phyloP scores from a whole-genome alignment of 2,797 vertebrate species.

The Rhinichthys osculus region DNA sequence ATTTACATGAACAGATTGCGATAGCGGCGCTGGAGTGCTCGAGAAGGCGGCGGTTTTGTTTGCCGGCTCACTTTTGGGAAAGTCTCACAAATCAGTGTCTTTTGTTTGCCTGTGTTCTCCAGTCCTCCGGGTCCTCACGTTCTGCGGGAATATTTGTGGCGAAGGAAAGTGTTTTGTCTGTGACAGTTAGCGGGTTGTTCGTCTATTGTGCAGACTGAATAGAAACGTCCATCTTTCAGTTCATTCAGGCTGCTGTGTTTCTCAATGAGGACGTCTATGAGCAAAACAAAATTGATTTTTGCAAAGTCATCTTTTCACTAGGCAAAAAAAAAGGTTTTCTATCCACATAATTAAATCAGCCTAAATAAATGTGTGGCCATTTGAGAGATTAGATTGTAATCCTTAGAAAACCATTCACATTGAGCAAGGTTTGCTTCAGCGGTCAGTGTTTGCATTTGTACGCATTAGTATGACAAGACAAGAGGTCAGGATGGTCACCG shows the following conservation, averaged over 20 bases:
- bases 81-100: conserved; percentile 19
- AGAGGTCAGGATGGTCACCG: conserved; percentile 45
- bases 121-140: background rate
- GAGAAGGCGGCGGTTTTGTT: conserved; percentile 2
- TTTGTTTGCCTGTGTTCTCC: conserved; percentile 30
- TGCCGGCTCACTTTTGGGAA: conserved; percentile 21
- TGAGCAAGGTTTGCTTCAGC: conserved; percentile 12
- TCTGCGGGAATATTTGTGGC: background rate
- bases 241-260: background rate
- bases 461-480: conserved; percentile 27
- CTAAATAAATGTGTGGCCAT: background rate
- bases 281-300: background rate
- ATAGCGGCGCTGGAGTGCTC: background rate
- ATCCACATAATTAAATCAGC: conserved; percentile 10
- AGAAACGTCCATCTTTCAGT: background rate
- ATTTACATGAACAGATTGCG: conserved; percentile 35
- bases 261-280: conserved; percentile 23
- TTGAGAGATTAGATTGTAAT: conserved; percentile 31
- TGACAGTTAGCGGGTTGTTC: background rate
- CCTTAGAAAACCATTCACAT: conserved; percentile 19
- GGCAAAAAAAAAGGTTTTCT: background rate
- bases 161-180: conserved; percentile 20
- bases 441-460: conserved; percentile 31
- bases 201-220: conserved; percentile 27
- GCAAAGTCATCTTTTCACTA: conserved; percentile 23